phyloP scores from a whole-genome alignment of 2,797 vertebrate species.

The Anisognathus igniventris region DNA sequence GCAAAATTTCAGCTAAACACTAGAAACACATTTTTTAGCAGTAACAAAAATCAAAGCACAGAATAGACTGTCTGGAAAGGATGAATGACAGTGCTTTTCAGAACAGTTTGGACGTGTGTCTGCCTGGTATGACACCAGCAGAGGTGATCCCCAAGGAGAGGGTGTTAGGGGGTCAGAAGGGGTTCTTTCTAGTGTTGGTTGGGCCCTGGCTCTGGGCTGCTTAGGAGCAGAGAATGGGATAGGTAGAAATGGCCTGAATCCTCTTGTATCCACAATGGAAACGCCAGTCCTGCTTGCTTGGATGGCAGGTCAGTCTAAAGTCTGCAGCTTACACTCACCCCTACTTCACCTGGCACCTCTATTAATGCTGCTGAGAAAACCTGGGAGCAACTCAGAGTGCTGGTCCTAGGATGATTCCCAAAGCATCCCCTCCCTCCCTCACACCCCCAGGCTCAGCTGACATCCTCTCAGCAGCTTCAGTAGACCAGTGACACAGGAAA shows the following conservation, averaged over 20 bases:
- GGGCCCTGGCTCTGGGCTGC: not conserved
- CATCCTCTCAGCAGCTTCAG: not conserved
- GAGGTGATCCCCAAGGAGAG: fast-evolving
- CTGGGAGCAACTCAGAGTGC: not conserved
- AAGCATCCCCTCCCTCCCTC: not conserved
- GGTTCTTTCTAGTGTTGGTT: not conserved
- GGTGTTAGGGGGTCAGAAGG: not conserved
- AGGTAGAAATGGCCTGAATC: not conserved
- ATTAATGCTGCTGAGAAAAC: not conserved
- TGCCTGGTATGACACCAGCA: not conserved
- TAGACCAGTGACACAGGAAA: not conserved
- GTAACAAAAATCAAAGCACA: not conserved
- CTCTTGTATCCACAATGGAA: not conserved
- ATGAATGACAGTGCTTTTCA: not conserved
- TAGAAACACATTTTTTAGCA: not conserved
- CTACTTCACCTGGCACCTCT: not conserved
- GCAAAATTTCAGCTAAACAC: not conserved
- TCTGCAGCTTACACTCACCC: not conserved
- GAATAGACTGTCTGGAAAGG: not conserved
- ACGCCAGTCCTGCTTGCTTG: not conserved
- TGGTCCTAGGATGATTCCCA: not conserved
- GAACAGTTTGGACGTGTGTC: not conserved
- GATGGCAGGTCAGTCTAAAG: not conserved
- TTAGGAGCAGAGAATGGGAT: not conserved
- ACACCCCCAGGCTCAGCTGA: not conserved